Evolutionary conservation across 2,113 vertebrate genomes (phyloP).

Genomic region (Collichthys lucidus): DNA sequence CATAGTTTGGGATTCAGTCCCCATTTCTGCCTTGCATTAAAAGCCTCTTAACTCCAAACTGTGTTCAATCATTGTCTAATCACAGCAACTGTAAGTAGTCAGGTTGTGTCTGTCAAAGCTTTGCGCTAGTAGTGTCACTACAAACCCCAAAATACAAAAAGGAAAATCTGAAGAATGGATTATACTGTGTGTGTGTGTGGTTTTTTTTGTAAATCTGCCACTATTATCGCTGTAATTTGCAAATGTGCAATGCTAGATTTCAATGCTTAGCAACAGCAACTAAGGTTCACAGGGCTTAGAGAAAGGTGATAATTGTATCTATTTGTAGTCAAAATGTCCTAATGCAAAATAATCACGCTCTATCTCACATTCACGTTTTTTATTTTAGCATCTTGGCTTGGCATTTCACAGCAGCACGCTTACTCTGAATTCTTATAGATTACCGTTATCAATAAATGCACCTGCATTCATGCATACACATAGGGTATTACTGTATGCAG

Average conservation of each 20-base stretch:
- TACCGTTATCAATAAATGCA: constrained; percentile 40
- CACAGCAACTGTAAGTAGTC: neutral
- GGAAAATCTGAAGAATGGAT: no score
- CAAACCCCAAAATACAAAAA: no score
- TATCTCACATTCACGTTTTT: neutral
- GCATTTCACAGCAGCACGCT: constrained; percentile 33
- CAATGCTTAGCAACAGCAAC: neutral
- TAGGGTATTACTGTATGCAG: constrained; percentile 3
- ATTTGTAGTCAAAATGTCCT: neutral
- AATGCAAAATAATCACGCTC: neutral
- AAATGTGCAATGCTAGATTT: neutral
- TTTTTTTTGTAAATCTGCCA: neutral
- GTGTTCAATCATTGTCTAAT: neutral
- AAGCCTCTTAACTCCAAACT: neutral
- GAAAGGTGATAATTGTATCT: neutral
- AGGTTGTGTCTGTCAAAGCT: neutral
- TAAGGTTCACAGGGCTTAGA: neutral
- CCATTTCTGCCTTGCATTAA: neutral
- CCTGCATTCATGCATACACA: constrained; percentile 25
- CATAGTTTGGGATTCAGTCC: neutral
- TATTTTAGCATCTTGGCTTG: constrained; percentile 1
- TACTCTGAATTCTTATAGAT: constrained; percentile 35
- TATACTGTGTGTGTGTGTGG: no score
- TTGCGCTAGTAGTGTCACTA: no score
- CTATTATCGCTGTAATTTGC: neutral